phyloP scores from a whole-genome alignment of 1,140 invertebrate species.

The Frieseomelitta varia region DNA sequence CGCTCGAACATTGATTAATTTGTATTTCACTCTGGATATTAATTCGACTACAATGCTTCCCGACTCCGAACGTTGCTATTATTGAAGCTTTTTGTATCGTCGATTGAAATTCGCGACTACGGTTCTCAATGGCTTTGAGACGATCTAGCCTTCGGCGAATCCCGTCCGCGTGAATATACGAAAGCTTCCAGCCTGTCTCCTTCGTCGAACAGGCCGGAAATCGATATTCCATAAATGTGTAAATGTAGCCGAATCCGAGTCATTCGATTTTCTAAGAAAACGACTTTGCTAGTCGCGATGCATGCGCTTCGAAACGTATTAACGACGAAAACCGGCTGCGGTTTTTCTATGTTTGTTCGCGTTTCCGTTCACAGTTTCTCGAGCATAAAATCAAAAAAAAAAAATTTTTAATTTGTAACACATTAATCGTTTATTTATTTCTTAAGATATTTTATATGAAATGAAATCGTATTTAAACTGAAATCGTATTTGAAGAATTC shows the following conservation, averaged over 20 bases:
- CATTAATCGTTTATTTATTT: no score
- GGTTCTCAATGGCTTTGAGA: slow-evolving; percentile 25
- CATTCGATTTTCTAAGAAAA: slow-evolving; percentile 55
- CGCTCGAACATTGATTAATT: neutral
- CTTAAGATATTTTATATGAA: no score
- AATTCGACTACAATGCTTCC: neutral
- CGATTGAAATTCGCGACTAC: slow-evolving; percentile 8
- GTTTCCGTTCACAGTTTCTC: slow-evolving; percentile 1
- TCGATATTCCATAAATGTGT: slow-evolving; percentile 80
- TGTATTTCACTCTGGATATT: neutral
- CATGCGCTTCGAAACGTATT: slow-evolving; percentile 35
- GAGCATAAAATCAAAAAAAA: neutral
- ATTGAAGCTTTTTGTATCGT: neutral
- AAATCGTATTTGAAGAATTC: no score
- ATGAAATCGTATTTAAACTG: no score
- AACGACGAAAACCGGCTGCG: slow-evolving; percentile 7
- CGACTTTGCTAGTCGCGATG: slow-evolving; percentile 3
- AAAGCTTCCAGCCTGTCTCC: slow-evolving; percentile 44
- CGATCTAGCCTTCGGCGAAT: slow-evolving; percentile 40
- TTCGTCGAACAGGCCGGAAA: slow-evolving; percentile 53
- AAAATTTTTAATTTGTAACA: neutral
- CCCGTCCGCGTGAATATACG: slow-evolving; percentile 52
- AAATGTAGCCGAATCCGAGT: slow-evolving; percentile 74
- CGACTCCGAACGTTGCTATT: neutral
- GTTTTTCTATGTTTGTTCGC: neutral